Evolutionary conservation across 2,797 vertebrate genomes (phyloP), one percentile per base, ranked within the genome.

Genomic region (Anolis apletophallus): DNA sequence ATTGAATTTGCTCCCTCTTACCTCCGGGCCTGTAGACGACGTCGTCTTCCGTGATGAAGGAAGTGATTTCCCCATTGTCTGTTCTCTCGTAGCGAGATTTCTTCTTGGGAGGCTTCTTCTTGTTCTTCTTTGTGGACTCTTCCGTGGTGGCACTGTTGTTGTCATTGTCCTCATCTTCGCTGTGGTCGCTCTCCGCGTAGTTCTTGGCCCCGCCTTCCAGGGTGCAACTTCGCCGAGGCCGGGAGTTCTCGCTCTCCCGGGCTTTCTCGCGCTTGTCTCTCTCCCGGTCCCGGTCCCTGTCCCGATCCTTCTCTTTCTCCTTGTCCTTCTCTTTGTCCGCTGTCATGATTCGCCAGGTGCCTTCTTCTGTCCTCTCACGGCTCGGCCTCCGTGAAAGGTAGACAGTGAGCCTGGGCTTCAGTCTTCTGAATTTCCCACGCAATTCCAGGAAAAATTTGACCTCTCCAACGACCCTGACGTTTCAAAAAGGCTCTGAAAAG

Each of bases 281-380:
- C 85, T 99, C 98, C 94, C 98, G 97, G 92, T 99, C 98, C 91
- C 98, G 96, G 87, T 98, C 98, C 83, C 98, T 93, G 93, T 99
- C 98, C 96, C 98, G 97, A 95, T 99, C 99, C 96, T 97, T 96
- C 95, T 99, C 99, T 96, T 99, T 99, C 86, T 98, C 98, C 95
- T 97, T 97, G 90, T 97, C 97, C 90, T 98, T 98, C 88, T 99
- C 99, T 97, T 99, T 99, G 96, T 99, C 98, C 3, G 98, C 98
- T 94, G 98, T 99, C 99, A 99, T 99, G 98, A 99, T 99, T 98
- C 98, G 98, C 99, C 99, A 99, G 98, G 99, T 99, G 98, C 99
- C 99, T 99, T 99, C 99, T 98, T 99, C 99, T 98, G 98, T 99
- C 99, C 99, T 99, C 99, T 99, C 99, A 99, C 99, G 99, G 99